A percentile compares a stretch with the other conserved stretches of the same genome.
phyloP scores from a whole-genome alignment of 2,797 vertebrate genomes.

The Paedocypris micromegethes region DNA sequence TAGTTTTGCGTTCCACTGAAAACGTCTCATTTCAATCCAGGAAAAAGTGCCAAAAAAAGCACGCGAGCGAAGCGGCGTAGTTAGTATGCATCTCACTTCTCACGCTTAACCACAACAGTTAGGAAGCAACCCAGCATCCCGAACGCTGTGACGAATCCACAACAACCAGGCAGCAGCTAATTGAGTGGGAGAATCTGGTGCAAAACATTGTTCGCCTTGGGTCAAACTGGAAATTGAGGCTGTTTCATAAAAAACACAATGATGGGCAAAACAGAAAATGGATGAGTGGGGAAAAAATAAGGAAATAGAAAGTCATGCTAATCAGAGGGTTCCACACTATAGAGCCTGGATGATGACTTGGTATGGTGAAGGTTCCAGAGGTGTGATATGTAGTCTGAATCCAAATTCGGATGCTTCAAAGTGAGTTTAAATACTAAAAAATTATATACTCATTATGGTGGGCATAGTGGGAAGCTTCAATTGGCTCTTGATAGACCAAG shows the following conservation, averaged over 20 bases:
- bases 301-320: conserved; percentile 10
- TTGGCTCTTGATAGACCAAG: too few species aligned
- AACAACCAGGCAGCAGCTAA: conserved; percentile 33
- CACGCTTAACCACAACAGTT: conserved; percentile 37
- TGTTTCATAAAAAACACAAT: conserved; percentile 14
- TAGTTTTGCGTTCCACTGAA: too few species aligned
- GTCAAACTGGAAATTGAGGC: conserved; percentile 36
- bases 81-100: conserved; percentile 38
- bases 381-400: too few species aligned
- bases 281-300: conserved; percentile 2
- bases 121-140: conserved; percentile 7
- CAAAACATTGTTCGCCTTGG: conserved; percentile 40
- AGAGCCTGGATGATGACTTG: too few species aligned
- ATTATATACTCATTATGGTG: too few species aligned
- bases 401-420: too few species aligned
- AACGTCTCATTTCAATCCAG: too few species aligned
- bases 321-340: too few species aligned
- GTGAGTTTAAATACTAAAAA: too few species aligned
- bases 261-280: neutral
- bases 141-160: conserved; percentile 36
- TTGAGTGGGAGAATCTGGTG: conserved; percentile 42
- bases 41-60: neutral
- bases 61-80: neutral
- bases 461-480: too few species aligned
- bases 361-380: too few species aligned